Base-by-base conservation (phyloP, 2,888 invertebrate species). In the Labia minor region DNA sequence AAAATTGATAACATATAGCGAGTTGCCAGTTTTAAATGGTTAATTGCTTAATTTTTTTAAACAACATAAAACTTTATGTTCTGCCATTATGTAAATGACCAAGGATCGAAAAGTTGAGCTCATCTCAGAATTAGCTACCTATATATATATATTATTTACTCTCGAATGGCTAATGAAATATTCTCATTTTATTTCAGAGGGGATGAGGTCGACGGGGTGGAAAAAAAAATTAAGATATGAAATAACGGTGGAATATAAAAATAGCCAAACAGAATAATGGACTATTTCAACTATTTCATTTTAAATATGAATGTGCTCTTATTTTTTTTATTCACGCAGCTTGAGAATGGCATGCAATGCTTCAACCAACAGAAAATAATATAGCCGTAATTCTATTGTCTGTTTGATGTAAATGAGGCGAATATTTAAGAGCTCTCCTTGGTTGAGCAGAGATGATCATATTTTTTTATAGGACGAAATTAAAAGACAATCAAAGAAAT, bases 1-100 rank as follows among this genome's bases (percentile, higher is more conserved):
- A 49, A 49, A 49, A 49, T 49, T 49, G 49, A 16, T 49, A 49
- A 49, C 49, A 49, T 49, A 49, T 49, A 49, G 49, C 49, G 49
- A 49, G 49, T 49, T 49, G 49, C 49, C 49, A 49, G 49, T 49
- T 49, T 49, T 49, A 49, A 49, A 49, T 49, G 49, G 49, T 49
- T 49, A 49, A 49, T 49, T 49, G 49, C 49, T 49, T 49, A 49
- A 49, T 49, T 49, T 49, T 49, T 49, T 49, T 49, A 49, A 49
- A 49, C 49, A 49, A 49, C 49, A 49, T 49, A 49, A 49, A 49
- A 49, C n/a, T 49, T 49, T 49, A 49, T 49, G 49, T 49, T 49
- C 49, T 2, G 49, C 49, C 49, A 49, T 49, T 49, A 49, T 49
- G 49, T 49, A 49, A 49, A 49, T 49, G 49, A 49, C 49, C 49